A percentile compares a stretch with the other conserved stretches of the same genome.
phyloP scores from a whole-genome alignment of 2,113 vertebrate species.

The Psilopogon haemacephalus region DNA sequence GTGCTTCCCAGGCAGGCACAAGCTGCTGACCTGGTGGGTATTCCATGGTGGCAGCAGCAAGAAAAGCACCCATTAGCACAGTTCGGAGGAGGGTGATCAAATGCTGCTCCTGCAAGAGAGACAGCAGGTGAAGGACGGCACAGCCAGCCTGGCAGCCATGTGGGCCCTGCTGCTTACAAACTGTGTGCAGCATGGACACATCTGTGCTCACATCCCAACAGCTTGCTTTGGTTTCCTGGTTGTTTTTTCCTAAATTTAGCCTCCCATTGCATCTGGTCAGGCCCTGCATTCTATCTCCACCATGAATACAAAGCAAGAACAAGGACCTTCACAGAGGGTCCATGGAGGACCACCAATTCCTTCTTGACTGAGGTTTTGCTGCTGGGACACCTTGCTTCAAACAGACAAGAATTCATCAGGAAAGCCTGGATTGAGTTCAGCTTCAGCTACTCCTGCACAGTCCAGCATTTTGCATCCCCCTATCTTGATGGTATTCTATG shows the following conservation, averaged over 20 bases:
- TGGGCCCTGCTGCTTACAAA: not conserved
- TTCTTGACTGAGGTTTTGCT: not conserved
- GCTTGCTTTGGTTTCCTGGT: not conserved
- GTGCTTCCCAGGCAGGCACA: fast-evolving
- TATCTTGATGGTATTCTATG: not conserved
- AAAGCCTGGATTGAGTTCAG: not conserved
- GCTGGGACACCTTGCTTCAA: not conserved
- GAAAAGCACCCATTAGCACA: not conserved
- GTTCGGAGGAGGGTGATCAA: not conserved
- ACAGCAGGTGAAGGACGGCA: not conserved
- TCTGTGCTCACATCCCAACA: fast-evolving
- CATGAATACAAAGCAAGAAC: not conserved
- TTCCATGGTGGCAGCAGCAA: not conserved
- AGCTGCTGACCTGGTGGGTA: not conserved
- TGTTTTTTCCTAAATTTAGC: not conserved
- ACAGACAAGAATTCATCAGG: not conserved
- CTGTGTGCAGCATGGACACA: fast-evolving
- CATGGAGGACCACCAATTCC: not conserved
- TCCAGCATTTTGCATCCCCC: not conserved
- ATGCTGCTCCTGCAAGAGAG: not conserved
- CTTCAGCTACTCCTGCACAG: not conserved
- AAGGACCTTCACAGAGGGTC: not conserved
- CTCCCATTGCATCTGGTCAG: not conserved
- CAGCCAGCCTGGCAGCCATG: not conserved
- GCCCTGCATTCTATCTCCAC: not conserved